phyloP scores from a whole-genome alignment of 2,797 vertebrate species.

The Melopsittacus undulatus region DNA sequence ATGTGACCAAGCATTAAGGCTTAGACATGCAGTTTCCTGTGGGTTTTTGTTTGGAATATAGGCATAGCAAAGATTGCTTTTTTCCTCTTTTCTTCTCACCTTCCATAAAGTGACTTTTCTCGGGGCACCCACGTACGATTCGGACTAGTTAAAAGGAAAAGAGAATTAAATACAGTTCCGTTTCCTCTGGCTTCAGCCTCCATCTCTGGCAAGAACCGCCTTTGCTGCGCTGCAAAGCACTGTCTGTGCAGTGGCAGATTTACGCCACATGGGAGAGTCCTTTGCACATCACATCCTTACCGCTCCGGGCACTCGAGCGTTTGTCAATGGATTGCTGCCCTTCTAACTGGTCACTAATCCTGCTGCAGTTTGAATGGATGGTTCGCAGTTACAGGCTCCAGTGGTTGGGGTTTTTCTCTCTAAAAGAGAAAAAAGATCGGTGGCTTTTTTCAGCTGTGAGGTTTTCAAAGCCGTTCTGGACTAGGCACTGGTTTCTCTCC shows the following conservation, averaged over 20 bases:
- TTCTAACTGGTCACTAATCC: neutral
- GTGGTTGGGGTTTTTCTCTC: neutral
- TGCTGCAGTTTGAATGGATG: neutral
- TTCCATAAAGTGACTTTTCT: neutral
- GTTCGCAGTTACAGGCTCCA: neutral
- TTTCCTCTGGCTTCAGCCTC: neutral
- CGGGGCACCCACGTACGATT: rapidly evolving
- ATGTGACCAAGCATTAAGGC: neutral
- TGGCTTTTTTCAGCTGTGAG: neutral
- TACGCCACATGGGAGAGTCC: slow-evolving; percentile 61
- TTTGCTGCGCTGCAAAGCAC: neutral
- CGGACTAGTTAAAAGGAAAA: neutral
- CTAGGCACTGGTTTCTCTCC: neutral
- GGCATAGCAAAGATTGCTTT: neutral
- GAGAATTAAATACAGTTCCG: neutral
- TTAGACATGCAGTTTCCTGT: neutral
- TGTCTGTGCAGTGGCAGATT: slow-evolving; percentile 35
- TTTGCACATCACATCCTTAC: slow-evolving; percentile 23
- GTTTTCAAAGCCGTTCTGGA: neutral
- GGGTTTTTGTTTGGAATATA: neutral
- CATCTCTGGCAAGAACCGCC: rapidly evolving
- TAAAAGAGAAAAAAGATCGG: neutral
- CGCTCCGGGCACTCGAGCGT: neutral
- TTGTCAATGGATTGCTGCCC: neutral
- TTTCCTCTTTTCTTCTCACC: neutral